Evolutionary conservation across 2,888 invertebrate genomes (phyloP).

Genomic region (Drosophila ustulata): DNA sequence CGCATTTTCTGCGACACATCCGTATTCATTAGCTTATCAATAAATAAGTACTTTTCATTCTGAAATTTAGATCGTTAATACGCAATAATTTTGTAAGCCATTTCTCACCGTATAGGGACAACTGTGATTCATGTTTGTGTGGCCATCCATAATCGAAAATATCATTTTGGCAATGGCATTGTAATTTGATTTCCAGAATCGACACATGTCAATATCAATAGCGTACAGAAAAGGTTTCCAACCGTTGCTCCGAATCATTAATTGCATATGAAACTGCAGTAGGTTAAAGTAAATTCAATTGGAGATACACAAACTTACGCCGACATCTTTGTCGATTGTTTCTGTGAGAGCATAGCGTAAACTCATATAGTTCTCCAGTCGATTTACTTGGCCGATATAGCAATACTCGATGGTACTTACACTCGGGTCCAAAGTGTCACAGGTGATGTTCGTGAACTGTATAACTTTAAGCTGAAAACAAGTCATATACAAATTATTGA

Average conservation of each 20-base stretch:
- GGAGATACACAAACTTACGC: conserved; percentile 8
- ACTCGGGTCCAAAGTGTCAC: conserved; percentile 14
- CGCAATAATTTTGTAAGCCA: background rate
- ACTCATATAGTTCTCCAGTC: conserved; percentile 8
- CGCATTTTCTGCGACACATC: conserved; percentile 13
- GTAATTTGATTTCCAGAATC: conserved; percentile 22
- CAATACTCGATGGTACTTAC: conserved; percentile 10
- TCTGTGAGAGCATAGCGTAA: background rate
- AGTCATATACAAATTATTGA: background rate
- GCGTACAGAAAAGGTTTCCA: conserved; percentile 39
- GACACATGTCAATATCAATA: conserved; percentile 36
- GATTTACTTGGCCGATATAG: background rate
- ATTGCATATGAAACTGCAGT: conserved; percentile 7
- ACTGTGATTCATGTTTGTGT: conserved; percentile 30
- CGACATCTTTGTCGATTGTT: background rate
- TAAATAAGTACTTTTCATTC: conserved; percentile 6
- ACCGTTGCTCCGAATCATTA: conserved; percentile 21
- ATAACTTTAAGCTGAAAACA: conserved; percentile 1
- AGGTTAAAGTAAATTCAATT: background rate
- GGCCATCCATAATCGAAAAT: conserved; percentile 7
- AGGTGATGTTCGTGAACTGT: conserved; percentile 30
- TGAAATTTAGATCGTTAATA: background rate
- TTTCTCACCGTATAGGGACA: conserved; percentile 40
- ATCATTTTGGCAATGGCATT: conserved; percentile 41
- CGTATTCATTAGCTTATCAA: conserved; percentile 23